phyloP scores from a whole-genome alignment of 1,140 invertebrate species.

The Protaetia brevitarsis region DNA sequence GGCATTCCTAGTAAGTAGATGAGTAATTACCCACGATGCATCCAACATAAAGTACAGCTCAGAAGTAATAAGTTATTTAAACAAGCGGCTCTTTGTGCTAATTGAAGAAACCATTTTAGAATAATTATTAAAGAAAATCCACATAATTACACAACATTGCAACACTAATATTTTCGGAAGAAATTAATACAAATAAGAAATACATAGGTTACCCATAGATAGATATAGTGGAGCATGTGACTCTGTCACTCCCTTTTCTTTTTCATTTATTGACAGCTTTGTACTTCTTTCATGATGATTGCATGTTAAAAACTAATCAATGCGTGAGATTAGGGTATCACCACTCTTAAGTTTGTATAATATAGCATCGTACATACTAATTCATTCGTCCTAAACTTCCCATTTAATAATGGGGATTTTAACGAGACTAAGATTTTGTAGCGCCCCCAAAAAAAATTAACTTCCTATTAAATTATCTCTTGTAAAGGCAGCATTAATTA shows the following conservation, averaged over 20 bases:
- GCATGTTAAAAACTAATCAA: constrained; percentile 10
- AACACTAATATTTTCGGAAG: background rate
- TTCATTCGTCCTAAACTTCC: too few species aligned
- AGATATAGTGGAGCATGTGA: constrained; percentile 17
- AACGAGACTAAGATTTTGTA: too few species aligned
- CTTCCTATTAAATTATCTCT: too few species aligned
- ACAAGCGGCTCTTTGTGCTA: too few species aligned
- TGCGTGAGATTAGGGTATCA: too few species aligned
- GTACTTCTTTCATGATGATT: constrained; percentile 12
- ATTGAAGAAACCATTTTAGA: too few species aligned
- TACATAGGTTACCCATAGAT: constrained; percentile 7
- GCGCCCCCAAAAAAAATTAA: too few species aligned
- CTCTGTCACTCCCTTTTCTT: constrained; percentile 8
- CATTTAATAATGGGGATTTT: too few species aligned
- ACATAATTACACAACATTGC: constrained; percentile 1
- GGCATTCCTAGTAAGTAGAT: constrained; percentile 99
- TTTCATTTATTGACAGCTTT: constrained; percentile 12
- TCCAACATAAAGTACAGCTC: constrained; percentile 15
- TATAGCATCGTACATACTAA: too few species aligned
- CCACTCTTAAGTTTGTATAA: too few species aligned
- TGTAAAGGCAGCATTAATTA: too few species aligned
- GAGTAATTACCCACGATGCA: constrained; percentile 20
- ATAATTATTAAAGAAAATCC: background rate
- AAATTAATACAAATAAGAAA: constrained; percentile 19
- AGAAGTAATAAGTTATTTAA: background rate